phyloP scores from a whole-genome alignment of 1,140 invertebrate genomes.

The Penaeus indicus region DNA sequence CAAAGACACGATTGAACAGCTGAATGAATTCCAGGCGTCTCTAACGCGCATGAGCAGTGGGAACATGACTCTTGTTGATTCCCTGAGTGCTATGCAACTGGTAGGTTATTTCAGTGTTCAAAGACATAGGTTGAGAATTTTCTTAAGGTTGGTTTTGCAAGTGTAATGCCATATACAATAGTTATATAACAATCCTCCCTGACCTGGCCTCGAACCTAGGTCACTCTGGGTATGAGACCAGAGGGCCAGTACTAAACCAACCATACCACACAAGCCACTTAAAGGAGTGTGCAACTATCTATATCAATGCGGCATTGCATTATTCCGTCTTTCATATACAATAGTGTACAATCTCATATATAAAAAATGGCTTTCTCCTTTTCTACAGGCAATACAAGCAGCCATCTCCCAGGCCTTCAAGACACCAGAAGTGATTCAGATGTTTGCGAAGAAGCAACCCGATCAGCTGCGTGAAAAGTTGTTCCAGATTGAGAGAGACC shows the following conservation, averaged over 20 bases:
- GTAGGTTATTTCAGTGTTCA: constrained; percentile 70
- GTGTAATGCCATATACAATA: neutral
- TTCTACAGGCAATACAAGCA: constrained; percentile 79
- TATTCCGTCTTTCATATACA: too few species aligned
- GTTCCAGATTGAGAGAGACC: constrained; percentile 73
- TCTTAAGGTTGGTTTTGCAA: neutral
- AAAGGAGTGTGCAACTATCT: too few species aligned
- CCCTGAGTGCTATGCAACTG: constrained; percentile 78
- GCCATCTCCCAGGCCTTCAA: constrained; percentile 84
- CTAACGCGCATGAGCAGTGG: constrained; percentile 79
- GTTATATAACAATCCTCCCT: too few species aligned
- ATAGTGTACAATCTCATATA: too few species aligned
- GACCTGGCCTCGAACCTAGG: too few species aligned
- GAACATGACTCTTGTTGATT: constrained; percentile 80
- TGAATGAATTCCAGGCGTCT: constrained; percentile 81
- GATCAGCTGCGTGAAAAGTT: constrained; percentile 77
- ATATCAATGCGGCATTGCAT: too few species aligned
- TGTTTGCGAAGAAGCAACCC: constrained; percentile 85
- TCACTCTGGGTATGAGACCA: too few species aligned
- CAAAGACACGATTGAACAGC: constrained; percentile 81
- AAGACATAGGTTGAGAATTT: neutral
- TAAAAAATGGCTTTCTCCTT: neutral
- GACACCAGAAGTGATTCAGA: constrained; percentile 82
- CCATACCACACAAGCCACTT: too few species aligned
- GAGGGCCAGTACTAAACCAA: too few species aligned